phyloP scores from a whole-genome alignment of 2,888 invertebrate genomes.

The Cheilosia impressa region DNA sequence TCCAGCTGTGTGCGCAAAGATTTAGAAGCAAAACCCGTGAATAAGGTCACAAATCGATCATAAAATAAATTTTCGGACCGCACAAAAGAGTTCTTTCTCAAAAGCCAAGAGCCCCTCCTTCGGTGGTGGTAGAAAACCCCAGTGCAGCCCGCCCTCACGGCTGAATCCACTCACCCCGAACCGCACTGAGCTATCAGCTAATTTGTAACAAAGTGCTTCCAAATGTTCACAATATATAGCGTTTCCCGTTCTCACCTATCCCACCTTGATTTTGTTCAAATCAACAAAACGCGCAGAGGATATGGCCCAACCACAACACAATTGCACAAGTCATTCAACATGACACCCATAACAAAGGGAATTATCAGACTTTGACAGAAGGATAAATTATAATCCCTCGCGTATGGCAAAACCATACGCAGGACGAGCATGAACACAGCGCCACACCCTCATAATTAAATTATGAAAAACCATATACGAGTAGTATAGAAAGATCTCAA shows the following conservation, averaged over 20 bases:
- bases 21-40: no score
- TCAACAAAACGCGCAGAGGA: conserved; percentile 5
- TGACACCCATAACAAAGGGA: conserved; percentile 62
- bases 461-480: conserved; percentile 60
- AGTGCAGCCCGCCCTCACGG: no score
- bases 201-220: no score
- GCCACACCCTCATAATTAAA: conserved; percentile 76
- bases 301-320: conserved; percentile 34
- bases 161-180: no score
- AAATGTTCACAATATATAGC: no score
- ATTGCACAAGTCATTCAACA: conserved; percentile 59
- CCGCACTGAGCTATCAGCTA: no score
- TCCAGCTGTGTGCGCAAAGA: no score
- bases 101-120: no score
- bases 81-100: no score
- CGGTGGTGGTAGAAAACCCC: no score
- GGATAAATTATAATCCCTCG: conserved; percentile 69
- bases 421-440: conserved; percentile 30
- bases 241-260: background rate
- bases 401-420: conserved; percentile 40
- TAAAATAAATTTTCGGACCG: no score
- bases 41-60: no score
- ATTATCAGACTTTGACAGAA: conserved; percentile 70
- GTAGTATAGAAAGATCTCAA: conserved; percentile 62
- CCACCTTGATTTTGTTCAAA: conserved; percentile 25